A percentile compares a stretch with the other conserved stretches of the same genome.
phyloP scores from a whole-genome alignment of 2,797 vertebrate genomes.

The Epinephelus malabaricus region DNA sequence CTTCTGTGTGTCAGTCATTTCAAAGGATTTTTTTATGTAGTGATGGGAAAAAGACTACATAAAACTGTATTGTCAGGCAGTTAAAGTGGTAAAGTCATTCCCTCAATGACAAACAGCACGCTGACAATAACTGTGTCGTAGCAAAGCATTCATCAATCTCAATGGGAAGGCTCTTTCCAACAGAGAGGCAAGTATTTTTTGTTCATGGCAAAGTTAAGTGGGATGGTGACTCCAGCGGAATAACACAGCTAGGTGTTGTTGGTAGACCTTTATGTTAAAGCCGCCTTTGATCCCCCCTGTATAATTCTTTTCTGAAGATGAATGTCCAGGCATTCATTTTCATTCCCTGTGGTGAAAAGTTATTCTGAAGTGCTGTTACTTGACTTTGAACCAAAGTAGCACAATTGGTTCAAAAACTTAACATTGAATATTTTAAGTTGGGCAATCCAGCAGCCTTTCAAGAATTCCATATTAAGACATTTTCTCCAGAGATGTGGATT shows the following conservation, averaged over 20 bases:
- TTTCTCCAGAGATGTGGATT: constrained; percentile 79
- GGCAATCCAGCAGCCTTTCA: constrained; percentile 72
- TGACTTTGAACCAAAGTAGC: constrained; percentile 79
- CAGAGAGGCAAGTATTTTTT: constrained; percentile 16
- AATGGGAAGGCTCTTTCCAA: constrained; percentile 15
- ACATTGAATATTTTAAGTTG: constrained; percentile 79
- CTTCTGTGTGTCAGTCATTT: background rate
- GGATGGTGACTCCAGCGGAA: constrained; percentile 24
- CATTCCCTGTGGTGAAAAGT: constrained; percentile 62
- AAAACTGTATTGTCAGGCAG: background rate
- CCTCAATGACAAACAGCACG: constrained; percentile 27
- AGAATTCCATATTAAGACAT: constrained; percentile 76
- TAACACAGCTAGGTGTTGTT: constrained; percentile 55
- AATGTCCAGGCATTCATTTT: constrained; percentile 57
- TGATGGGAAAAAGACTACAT: background rate
- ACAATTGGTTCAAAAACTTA: constrained; percentile 72
- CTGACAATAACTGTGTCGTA: background rate
- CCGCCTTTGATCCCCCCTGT: constrained; percentile 71
- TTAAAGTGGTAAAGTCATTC: constrained; percentile 21
- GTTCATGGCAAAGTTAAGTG: constrained; percentile 31
- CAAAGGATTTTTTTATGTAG: background rate
- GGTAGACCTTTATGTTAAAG: constrained; percentile 66
- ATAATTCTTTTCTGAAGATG: constrained; percentile 49
- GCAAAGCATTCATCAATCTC: constrained; percentile 35
- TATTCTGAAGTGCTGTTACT: constrained; percentile 67